Percentiles rank a stretch among this genome's conserved stretches.
Conservation (phyloP, 2,888 invertebrate species). For the Piscicola geometra region DNA sequence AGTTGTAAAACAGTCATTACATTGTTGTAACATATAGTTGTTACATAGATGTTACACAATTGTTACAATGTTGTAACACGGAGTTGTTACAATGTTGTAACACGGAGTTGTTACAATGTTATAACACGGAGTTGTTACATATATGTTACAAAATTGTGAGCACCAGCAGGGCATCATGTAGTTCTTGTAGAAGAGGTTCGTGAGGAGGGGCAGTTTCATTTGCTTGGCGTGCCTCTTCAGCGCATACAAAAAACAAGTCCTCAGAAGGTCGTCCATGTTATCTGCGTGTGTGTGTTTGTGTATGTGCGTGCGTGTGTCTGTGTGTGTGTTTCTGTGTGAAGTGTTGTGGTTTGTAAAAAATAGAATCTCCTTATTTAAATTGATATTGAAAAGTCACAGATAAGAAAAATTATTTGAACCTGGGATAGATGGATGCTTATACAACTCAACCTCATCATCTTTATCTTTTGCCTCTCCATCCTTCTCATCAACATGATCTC, state of each 20-base stretch:
- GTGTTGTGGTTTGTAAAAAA: no score
- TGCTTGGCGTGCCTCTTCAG: constrained; percentile 71
- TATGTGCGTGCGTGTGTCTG: no score
- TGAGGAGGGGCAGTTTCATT: constrained; percentile 70
- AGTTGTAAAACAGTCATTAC: no score
- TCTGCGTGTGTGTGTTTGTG: constrained; percentile 42
- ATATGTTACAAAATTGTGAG: neutral
- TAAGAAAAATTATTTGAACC: no score
- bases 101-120: no score
- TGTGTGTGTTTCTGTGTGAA: no score
- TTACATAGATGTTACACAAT: neutral
- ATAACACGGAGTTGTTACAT: no score
- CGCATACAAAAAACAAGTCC: constrained; percentile 72
- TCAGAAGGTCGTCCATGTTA: constrained; percentile 69
- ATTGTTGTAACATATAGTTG: no score
- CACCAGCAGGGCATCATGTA: constrained; percentile 61
- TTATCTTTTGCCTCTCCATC: neutral
- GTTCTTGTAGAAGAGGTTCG: constrained; percentile 74
- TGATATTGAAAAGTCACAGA: no score
- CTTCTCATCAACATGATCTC: neutral
- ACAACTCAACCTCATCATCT: constrained; percentile 7
- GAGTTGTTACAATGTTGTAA: no score
- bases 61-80: no score
- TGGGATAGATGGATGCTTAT: neutral
- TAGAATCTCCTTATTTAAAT: no score